Base-by-base conservation (phyloP, 2,888 invertebrate species). In the Xanthorhoe designata region DNA sequence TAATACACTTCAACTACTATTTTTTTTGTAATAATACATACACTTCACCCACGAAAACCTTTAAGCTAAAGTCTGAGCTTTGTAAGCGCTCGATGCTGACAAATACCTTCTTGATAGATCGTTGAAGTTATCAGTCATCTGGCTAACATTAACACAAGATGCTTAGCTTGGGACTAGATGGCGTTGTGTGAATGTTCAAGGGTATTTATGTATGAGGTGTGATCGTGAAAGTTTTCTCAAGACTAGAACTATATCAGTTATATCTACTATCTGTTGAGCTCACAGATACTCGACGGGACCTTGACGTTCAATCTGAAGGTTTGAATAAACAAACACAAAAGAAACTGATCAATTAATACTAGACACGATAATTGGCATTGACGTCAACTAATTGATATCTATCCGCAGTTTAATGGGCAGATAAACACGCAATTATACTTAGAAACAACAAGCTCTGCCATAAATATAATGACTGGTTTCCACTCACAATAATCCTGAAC, bases 371-470 rank as follows among this genome's bases (percentile, higher is more conserved):
- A 42, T 42, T 42, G 38, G 10, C 10, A 13, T 13, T 42, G 38
- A 42, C 38, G 38, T 42, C 38, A 42, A 42, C 38, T 42, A 42
- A 42, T 42, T 42, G 38, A 42, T 42, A 42, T 42, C 13, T 42
- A 42, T 13, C 38, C 38, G 13, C 38, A 42, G 38, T 42, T 13
- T 42, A 42, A 13, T 42, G 13, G 38, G 13, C 38, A 42, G 38
- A 42, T 42, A 42, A 42, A 42, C 38, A 42, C 38, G 38, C 38
- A 42, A 42, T 42, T 42, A 42, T 38, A 38, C 38, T 38, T 38
- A 42, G 38, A 42, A 42, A 42, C 38, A 42, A 42, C 13, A 42
- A 42, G 38, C 38, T 42, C 38, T 13, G 13, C 13, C 38, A 38
- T 13, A 42, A 42, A 13, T 2, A 42, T 32, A 32, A 42, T 13